Evolutionary conservation across 2,113 vertebrate genomes (phyloP).

Genomic region (Camelus bactrianus): DNA sequence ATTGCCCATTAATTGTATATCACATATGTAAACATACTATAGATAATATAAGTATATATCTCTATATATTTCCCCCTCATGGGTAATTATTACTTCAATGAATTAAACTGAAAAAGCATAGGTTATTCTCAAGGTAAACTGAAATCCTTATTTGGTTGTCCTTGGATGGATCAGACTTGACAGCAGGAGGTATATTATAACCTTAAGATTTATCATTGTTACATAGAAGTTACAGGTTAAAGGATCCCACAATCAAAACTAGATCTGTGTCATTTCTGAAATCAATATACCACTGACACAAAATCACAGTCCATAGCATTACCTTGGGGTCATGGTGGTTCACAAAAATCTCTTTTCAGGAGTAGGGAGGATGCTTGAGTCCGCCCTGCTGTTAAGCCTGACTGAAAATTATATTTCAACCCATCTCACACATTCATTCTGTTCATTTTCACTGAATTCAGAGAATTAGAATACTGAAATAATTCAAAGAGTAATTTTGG

Average conservation of each 20-base stretch:
- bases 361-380: neutral
- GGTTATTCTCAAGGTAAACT: neutral
- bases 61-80: accelerated
- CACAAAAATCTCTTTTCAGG: slow-evolving; percentile 8
- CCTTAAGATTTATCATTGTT: neutral
- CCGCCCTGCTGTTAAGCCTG: accelerated
- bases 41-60: neutral
- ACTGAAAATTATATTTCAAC: neutral
- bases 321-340: neutral
- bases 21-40: neutral
- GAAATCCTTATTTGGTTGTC: neutral
- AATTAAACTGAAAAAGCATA: neutral
- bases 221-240: slow-evolving; percentile 51
- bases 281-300: slow-evolving; percentile 50
- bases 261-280: slow-evolving; percentile 55
- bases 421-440: neutral
- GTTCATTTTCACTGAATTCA: neutral
- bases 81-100: neutral
- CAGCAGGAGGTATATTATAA: neutral
- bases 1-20: neutral
- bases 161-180: neutral
- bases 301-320: slow-evolving; percentile 8
- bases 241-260: neutral
- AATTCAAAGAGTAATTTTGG: neutral
- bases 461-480: neutral